Evolutionary conservation across 2,888 invertebrate species (phyloP).

Genomic region (Epirrhoe alternata): DNA sequence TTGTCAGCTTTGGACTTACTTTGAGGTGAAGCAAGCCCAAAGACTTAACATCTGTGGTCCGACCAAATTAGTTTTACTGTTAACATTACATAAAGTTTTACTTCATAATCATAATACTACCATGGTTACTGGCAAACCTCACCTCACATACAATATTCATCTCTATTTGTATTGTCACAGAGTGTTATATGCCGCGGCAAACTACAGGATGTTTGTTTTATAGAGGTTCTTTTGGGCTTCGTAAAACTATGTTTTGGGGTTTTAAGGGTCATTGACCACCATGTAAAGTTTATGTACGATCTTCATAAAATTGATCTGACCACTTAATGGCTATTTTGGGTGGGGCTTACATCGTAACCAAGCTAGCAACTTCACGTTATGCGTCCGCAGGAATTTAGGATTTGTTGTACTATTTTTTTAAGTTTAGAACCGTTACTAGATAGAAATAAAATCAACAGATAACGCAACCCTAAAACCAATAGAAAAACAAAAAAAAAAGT

Average conservation of each 20-base stretch:
- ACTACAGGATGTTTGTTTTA: constrained; percentile 28
- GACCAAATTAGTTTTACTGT: neutral
- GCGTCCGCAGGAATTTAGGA: no score
- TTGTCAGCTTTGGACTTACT: no score
- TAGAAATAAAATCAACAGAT: no score
- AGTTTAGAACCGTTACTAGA: no score
- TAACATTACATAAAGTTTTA: constrained; percentile 25
- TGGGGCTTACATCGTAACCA: neutral
- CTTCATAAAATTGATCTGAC: constrained; percentile 19
- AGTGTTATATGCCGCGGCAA: neutral
- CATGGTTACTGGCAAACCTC: constrained; percentile 24
- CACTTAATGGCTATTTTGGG: constrained; percentile 2
- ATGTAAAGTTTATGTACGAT: constrained; percentile 22
- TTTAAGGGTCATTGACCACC: constrained; percentile 29
- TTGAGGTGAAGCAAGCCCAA: neutral
- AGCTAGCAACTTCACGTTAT: neutral
- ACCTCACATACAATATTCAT: neutral
- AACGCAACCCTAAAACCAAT: no score
- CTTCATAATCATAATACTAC: constrained; percentile 29
- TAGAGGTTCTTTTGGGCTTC: constrained; percentile 31
- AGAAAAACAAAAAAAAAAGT: no score
- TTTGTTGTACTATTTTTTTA: no score
- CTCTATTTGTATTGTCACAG: neutral
- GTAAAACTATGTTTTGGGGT: constrained; percentile 34
- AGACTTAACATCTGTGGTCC: neutral